Base-by-base conservation (phyloP, 2,888 invertebrate genomes). In the Euplexia lucipara region DNA sequence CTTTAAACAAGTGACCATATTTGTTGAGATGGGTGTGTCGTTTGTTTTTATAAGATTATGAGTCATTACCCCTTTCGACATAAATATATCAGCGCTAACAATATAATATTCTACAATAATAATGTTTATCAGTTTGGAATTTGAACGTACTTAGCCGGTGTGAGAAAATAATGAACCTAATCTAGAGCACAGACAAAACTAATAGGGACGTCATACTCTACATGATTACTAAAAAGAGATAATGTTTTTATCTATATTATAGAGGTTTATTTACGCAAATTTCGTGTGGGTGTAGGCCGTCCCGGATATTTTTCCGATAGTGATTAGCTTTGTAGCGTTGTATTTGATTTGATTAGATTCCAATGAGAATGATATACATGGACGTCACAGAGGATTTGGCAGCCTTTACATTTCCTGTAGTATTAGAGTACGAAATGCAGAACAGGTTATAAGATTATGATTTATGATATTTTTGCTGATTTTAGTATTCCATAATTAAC, bases 371-470 rank as follows among this genome's bases (percentile, higher is more conserved):
- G 48, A 56, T 44, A 60, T 37, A 70, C 58, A 66, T 62, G 20
- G 48, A 73, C 77, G 71, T 68, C 63, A 76, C 59, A 61, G 52
- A 30, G 44, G 63, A 67, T 72, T 74, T 75, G 63, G 58, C 63
- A 69, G 42, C 34, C n/a, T 75, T 26, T 70, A 39, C 14, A 20
- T 26, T 39, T 42, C 32, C 58, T 42, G n/a, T 18, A 30, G 16
- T 56, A 16, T 34, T 51, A 30, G 20, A 67, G 10, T 34, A 26
- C 14, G 18, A 35, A 47, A 45, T 39, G 9, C 14, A 9, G 42
- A 26, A 20, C 26, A 35, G 26, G 34, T 20, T 32, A 16, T 32
- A 39, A 41, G 7, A 59, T 0, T 32, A 30, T 60, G 14, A 26
- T 30, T 12, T 16, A 32, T n/a, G n/a, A n/a, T n/a, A n/a, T n/a